These are phyloP conservation scores for Drosophila neotestacea DNA, from an alignment of 2,888 invertebrate genomes.

Conservation along the genomic window DNA sequence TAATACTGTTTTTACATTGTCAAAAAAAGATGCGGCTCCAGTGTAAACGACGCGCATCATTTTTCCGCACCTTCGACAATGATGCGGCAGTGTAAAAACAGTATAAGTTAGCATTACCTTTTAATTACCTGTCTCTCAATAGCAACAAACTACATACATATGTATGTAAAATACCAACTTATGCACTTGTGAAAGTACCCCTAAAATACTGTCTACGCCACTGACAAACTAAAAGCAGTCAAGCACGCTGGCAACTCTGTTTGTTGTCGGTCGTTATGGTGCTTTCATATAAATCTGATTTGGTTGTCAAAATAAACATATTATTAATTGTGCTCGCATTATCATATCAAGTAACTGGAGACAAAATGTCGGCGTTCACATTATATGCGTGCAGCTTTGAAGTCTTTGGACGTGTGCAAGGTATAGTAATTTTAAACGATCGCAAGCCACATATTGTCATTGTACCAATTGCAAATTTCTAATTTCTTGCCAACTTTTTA, in stretches of 20 bases:
- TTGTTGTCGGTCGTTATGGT: constrained; percentile 60
- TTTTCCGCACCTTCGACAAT: too few species aligned
- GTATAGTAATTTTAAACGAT: constrained; percentile 51
- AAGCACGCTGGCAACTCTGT: constrained; percentile 40
- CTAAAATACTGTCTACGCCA: constrained; percentile 6
- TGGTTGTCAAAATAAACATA: constrained; percentile 37
- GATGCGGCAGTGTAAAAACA: too few species aligned
- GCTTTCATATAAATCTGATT: constrained; percentile 50
- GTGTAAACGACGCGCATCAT: too few species aligned
- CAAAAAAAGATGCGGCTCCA: too few species aligned
- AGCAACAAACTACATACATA: too few species aligned
- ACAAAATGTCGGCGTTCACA: constrained; percentile 36
- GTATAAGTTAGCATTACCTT: too few species aligned
- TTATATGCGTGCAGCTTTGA: constrained; percentile 75
- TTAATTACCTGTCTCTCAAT: too few species aligned
- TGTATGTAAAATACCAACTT: too few species aligned
- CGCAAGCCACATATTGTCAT: not conserved
- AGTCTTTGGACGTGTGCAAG: constrained; percentile 82
- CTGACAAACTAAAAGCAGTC: not conserved
- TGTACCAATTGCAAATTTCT: constrained; percentile 22
- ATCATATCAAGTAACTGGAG: constrained; percentile 3
- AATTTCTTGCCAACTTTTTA: constrained; percentile 41
- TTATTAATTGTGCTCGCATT: constrained; percentile 17
- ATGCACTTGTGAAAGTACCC: not conserved
- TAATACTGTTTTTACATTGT: too few species aligned